Conservation (phyloP, 2,797 vertebrate species). For the Toxotes lorentzi region DNA sequence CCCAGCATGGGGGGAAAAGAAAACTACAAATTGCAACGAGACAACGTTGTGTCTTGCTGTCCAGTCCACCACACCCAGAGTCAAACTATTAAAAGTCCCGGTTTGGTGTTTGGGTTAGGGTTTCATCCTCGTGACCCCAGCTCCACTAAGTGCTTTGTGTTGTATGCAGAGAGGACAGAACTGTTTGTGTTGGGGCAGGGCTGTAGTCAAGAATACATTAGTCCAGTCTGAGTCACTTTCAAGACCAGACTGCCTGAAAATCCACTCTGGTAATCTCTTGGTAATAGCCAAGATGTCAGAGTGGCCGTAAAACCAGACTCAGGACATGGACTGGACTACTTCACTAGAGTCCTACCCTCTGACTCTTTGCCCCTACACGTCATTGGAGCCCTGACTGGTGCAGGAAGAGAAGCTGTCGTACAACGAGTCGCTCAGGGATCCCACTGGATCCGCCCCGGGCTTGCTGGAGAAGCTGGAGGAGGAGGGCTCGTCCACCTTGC, state of each 20-base stretch:
- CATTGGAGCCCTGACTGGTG: slow-evolving; percentile 90
- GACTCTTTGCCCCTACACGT: slow-evolving; percentile 68
- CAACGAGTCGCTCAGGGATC: slow-evolving; percentile 91
- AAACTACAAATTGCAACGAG: slow-evolving; percentile 35
- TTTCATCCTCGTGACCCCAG: slow-evolving; percentile 24
- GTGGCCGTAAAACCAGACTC: background rate
- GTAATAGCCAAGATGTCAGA: background rate
- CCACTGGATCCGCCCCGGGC: slow-evolving; percentile 82
- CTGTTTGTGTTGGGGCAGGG: slow-evolving; percentile 10
- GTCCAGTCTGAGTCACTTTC: slow-evolving; percentile 6
- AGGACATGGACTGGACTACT: background rate
- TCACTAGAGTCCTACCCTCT: slow-evolving; percentile 7
- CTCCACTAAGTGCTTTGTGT: slow-evolving; percentile 73
- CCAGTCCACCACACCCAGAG: slow-evolving; percentile 55
- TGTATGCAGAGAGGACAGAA: slow-evolving; percentile 15
- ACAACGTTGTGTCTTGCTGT: slow-evolving; percentile 46
- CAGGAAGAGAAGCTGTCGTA: slow-evolving; percentile 94
- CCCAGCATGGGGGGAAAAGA: slow-evolving; percentile 41
- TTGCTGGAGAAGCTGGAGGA: slow-evolving; percentile 75
- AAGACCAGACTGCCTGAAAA: slow-evolving; percentile 6
- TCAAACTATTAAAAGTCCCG: slow-evolving; percentile 36
- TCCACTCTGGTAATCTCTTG: no score
- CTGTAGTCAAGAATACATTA: background rate
- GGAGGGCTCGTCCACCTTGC: slow-evolving; percentile 77
- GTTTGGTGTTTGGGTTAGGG: slow-evolving; percentile 41